Percentiles rank a stretch among this genome's conserved stretches.
Conservation (phyloP, 1,140 invertebrate species). For the Trinorchestia longiramus region DNA sequence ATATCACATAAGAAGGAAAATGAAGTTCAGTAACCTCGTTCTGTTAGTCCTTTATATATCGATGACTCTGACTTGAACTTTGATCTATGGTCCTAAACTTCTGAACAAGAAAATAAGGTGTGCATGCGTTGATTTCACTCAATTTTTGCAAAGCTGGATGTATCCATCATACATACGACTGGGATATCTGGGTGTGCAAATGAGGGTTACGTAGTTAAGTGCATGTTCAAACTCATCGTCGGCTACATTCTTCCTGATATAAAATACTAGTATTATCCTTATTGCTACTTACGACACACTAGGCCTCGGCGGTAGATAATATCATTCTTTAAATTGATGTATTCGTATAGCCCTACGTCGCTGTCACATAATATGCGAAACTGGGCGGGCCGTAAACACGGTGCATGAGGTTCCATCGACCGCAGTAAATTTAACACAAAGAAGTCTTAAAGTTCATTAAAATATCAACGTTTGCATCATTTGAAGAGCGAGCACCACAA, state of each 20-base stretch:
- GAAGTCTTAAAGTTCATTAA: not conserved
- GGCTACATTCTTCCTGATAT: not conserved
- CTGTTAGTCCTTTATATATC: not conserved
- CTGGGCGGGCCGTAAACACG: not conserved
- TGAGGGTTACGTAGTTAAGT: not conserved
- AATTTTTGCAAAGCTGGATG: not conserved
- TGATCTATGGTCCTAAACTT: not conserved
- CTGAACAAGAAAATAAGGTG: not conserved
- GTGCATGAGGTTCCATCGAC: not conserved
- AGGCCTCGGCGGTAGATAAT: not conserved
- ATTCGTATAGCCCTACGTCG: not conserved
- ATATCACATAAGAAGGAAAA: not conserved
- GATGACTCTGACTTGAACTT: not conserved
- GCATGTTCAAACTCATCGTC: not conserved
- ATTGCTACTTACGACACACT: not conserved
- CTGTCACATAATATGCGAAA: not conserved
- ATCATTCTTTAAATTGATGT: not conserved
- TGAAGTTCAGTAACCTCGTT: not conserved
- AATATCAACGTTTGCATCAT: not conserved
- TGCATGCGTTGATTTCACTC: not conserved
- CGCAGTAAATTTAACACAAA: not conserved
- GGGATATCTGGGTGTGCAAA: not conserved
- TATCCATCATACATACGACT: not conserved
- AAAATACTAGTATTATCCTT: not conserved
- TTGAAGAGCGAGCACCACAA: not conserved